Evolutionary conservation across 2,797 vertebrate species (phyloP), one percentile per base, ranked within the genome.

Genomic region (Sardinella longiceps): DNA sequence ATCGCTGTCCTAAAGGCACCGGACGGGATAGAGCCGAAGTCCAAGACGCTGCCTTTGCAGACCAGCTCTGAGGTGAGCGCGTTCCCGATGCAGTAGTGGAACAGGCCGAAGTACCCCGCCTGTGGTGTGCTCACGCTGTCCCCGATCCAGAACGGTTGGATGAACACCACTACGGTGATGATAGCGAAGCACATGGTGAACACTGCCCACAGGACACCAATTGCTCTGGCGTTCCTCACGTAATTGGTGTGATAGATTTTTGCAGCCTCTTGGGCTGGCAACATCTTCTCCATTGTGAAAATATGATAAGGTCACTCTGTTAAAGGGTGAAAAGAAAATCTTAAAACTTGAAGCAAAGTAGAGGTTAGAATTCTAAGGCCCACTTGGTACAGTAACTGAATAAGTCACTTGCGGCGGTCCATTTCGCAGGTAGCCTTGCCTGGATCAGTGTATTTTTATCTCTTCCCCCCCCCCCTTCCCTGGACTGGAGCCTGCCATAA

Each of bases 161-260:
- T 97, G 92, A 99, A 99, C 85, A 97, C 96, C 91, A 98, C 97
- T 90, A 97, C 90, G 87, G 96, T 96, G 88, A 99, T 96, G 90
- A 99, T 96, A 25, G 95, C 94, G 85, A 99, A 98, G 92, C 96
- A 98, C 91, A 98, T 96, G 70, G 98, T 99, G 91, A 99, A 98
- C 39, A 99, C 96, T 0, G 95, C 98, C 98, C 98, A 99, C 91
- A 99, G 91, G 53, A 98, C 97, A 0, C 98, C 98, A 85, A 99
- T 96, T 80, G 98, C 98, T 43, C 98, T 92, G 0, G 98, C 93
- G 12, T 99, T 99, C 63, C 98, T 92, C 90, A 99, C 98, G 0
- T 99, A 99, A 92, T 99, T 99, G 85, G 98, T 99, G 90, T 99
- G 98, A 88, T 99, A 99, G 93, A 99, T 99, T 90, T 96, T 97